Evolutionary conservation across 2,888 invertebrate species (phyloP), one percentile per base, ranked within the genome.

Genomic region (Drosophila suboccidentalis): DNA sequence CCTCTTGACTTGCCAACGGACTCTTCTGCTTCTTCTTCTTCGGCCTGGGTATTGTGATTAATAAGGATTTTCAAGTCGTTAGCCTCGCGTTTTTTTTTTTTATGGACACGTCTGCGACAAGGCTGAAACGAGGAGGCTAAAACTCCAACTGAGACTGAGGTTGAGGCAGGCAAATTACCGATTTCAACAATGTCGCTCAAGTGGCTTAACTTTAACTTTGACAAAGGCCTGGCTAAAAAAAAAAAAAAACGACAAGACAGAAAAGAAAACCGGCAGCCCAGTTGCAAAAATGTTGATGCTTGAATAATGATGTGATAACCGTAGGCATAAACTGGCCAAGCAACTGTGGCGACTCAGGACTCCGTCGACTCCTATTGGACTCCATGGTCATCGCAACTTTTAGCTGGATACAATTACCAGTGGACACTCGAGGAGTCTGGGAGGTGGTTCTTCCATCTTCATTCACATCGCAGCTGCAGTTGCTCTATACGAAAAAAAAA

Each of bases 21-120:
- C 41, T 29, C 29, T 63, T 54, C 62, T 51, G 72, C 17, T 63
- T 54, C 29, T 34, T 43, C 43, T 41, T 44, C 55, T 57, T 46
- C 57, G 67, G 57, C 19, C 70, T 51, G 62, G 70, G 73, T 70
- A 86, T 78, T 88, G 86, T 87, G 86, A 87, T 87, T 87, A 87
- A 90, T 87, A 87, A 87, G 86, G 86, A 90, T 87, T 87, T 87
- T 87, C 89, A 82, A 87, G 86, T 87, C 86, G 86, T 87, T 87
- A 87, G 90, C 74, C 63, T 73, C 84, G 70, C 65, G 78, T 64
- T 46, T 36, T 46, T 36, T 54, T 51, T 50, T 62, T 57, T 75
- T 78, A 83, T 87, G 73, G 81, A 70, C 86, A 83, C 80, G 76
- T 69, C 68, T 60, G 61, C 61, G 34, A 39, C 55, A 36, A 51